These are phyloP conservation scores for Andrena cerasifolii DNA, from an alignment of 1,140 invertebrate species.

Conservation along the genomic window DNA sequence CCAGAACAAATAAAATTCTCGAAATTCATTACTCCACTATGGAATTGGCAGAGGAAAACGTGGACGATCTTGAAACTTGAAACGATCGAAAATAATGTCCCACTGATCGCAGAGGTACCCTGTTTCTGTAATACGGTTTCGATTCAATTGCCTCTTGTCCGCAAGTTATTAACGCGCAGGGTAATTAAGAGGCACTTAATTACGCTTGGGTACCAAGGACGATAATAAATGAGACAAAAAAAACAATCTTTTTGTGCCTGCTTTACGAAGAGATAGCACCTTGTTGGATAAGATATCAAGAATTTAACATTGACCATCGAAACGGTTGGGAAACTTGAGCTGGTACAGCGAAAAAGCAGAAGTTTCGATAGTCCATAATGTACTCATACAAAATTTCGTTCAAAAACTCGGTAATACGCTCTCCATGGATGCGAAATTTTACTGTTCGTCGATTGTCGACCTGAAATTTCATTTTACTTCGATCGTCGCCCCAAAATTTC, in stretches of 20 bases:
- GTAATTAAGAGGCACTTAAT: constrained; percentile 1
- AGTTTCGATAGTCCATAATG: neutral
- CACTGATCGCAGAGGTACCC: neutral
- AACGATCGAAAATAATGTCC: neutral
- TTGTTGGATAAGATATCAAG: constrained; percentile 41
- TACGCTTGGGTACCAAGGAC: neutral
- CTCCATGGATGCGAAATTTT: too few species aligned
- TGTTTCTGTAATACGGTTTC: constrained; percentile 1
- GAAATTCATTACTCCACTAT: neutral
- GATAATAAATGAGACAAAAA: constrained; percentile 11
- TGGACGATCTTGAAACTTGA: neutral
- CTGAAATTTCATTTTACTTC: too few species aligned
- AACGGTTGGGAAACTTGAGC: constrained; percentile 45
- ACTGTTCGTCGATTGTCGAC: too few species aligned
- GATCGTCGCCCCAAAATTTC: too few species aligned
- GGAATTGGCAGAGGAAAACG: neutral
- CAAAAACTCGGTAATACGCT: too few species aligned
- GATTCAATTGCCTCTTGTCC: constrained; percentile 7
- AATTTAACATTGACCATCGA: constrained; percentile 57
- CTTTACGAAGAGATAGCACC: constrained; percentile 7
- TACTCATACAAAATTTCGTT: too few species aligned
- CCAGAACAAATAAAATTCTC: neutral
- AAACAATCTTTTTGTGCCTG: constrained; percentile 30
- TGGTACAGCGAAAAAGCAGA: constrained; percentile 30
- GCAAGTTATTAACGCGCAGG: constrained; percentile 13